A percentile compares a stretch with the other conserved stretches of the same genome.
phyloP scores from a whole-genome alignment of 2,113 vertebrate genomes.

The Leucosticte australis region DNA sequence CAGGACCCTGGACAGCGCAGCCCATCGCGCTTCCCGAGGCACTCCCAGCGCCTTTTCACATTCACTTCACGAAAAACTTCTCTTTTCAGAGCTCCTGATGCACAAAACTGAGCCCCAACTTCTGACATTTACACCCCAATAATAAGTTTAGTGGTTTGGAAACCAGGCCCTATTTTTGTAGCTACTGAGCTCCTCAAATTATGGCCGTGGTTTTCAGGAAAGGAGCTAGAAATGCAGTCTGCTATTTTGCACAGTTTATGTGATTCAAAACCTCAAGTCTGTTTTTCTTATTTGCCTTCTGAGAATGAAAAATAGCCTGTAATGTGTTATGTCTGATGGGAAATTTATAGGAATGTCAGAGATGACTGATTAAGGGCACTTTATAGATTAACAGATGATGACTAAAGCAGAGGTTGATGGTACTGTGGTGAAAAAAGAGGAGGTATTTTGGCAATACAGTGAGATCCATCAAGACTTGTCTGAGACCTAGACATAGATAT shows the following conservation, averaged over 20 bases:
- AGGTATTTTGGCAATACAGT: not conserved
- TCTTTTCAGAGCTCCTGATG: not conserved
- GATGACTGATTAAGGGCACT: constrained; percentile 27
- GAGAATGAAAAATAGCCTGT: constrained; percentile 16
- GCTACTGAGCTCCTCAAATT: not conserved
- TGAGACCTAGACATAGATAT: not conserved
- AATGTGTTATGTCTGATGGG: constrained; percentile 5
- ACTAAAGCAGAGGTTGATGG: not conserved
- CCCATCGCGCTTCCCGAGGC: fast-evolving
- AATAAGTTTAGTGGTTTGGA: not conserved
- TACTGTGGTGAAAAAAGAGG: not conserved
- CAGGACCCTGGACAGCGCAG: not conserved
- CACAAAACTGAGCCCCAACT: fast-evolving
- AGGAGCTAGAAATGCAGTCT: not conserved
- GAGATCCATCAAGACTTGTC: not conserved
- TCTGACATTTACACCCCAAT: not conserved
- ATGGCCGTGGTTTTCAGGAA: not conserved
- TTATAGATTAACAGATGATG: constrained; percentile 22
- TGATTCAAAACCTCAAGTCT: not conserved
- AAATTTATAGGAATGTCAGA: constrained; percentile 34
- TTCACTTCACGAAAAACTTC: fast-evolving
- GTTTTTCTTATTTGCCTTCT: constrained; percentile 26
- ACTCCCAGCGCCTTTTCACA: fast-evolving
- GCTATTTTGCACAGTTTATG: not conserved
- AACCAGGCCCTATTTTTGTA: not conserved